phyloP scores from a whole-genome alignment of 2,113 vertebrate species.

The Brienomyrus longianalis region DNA sequence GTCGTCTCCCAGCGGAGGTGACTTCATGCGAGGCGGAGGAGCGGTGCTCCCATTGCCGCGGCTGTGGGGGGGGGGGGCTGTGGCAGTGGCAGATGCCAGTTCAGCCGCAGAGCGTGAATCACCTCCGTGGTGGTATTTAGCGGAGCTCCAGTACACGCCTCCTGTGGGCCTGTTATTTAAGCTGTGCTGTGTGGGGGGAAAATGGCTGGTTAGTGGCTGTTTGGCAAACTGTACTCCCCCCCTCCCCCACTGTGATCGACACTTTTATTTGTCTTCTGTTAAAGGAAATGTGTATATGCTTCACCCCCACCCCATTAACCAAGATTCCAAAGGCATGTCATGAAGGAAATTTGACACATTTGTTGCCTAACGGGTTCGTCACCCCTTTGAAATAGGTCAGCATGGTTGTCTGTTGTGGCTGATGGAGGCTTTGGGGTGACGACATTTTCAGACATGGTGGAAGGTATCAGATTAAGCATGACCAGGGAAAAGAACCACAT shows the following conservation, averaged over 20 bases:
- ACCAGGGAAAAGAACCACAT: background rate
- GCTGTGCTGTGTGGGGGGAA: background rate
- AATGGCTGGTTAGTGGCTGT: constrained; percentile 11
- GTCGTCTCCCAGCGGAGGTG: background rate
- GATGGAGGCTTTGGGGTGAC: background rate
- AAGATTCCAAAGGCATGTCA: background rate
- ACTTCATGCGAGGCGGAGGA: background rate
- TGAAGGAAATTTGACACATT: background rate
- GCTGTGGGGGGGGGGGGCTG: too few species aligned
- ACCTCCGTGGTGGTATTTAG: constrained; percentile 30
- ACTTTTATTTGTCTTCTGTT: background rate
- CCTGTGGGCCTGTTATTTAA: background rate
- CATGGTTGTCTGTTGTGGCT: background rate
- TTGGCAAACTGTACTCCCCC: background rate
- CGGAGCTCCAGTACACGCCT: constrained; percentile 9
- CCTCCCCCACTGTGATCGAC: background rate
- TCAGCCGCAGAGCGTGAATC: constrained; percentile 24
- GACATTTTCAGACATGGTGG: background rate
- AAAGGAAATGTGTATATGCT: background rate
- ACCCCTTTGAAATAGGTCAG: background rate
- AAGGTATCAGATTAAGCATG: background rate
- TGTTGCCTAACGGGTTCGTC: too few species aligned
- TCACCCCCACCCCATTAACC: background rate
- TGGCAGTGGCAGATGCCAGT: constrained; percentile 22
- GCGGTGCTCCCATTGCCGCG: background rate